A percentile compares a stretch with the other conserved stretches of the same genome.
phyloP scores from a whole-genome alignment of 1,140 invertebrate genomes.

The Himalopsyche phryganea region DNA sequence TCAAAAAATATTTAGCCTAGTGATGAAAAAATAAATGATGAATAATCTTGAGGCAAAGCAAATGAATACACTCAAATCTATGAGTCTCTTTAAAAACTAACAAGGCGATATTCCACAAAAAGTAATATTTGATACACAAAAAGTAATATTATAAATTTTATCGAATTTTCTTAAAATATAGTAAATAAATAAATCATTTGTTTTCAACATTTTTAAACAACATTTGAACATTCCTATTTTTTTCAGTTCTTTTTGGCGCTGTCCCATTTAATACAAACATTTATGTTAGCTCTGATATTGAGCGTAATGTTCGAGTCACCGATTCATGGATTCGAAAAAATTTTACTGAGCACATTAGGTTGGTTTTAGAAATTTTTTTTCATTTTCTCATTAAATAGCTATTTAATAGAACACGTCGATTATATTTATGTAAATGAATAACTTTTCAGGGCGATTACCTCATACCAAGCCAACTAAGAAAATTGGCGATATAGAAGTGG shows the following conservation, averaged over 20 bases:
- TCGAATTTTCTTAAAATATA: not conserved
- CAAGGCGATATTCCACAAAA: not conserved
- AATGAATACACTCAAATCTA: no score
- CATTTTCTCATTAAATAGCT: not conserved
- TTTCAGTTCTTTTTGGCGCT: slow-evolving; percentile 53
- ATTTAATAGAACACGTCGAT: not conserved
- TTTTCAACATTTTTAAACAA: not conserved
- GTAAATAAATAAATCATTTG: not conserved
- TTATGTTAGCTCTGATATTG: slow-evolving; percentile 58
- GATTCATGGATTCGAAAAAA: slow-evolving; percentile 64
- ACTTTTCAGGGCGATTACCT: no score
- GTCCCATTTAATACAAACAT: slow-evolving; percentile 58
- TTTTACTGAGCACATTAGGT: slow-evolving; percentile 53
- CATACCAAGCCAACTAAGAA: no score
- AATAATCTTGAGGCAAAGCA: no score
- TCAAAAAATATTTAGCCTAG: no score
- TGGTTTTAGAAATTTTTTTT: slow-evolving; percentile 20
- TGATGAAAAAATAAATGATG: no score
- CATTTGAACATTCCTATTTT: not conserved
- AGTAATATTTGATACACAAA: not conserved
- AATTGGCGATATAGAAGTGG: no score
- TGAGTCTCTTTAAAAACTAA: not conserved
- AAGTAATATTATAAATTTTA: not conserved
- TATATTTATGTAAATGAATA: not conserved
- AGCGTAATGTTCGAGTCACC: slow-evolving; percentile 68